Evolutionary conservation across 1,140 invertebrate genomes (phyloP), one percentile per base, ranked within the genome.

Genomic region (Eciton burchellii): DNA sequence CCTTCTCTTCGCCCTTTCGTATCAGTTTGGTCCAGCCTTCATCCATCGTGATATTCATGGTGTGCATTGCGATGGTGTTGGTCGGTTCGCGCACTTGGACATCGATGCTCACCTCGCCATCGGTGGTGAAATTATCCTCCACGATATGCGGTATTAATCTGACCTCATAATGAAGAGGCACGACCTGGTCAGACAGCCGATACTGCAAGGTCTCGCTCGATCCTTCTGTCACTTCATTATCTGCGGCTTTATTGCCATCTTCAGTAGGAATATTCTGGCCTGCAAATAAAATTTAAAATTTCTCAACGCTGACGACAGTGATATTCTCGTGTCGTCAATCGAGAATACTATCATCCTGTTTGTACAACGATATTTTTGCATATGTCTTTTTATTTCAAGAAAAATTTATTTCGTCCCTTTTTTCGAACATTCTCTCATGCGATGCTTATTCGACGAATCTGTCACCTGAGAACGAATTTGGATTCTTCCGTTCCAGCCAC

Each of bases 91-190:
- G 35, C 19, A 84, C 66, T 16, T 84, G 45, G 11, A 84, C 9
- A 1, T 47, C 21, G 14, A 79, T 84, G 9, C 9, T 26, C 0
- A 12, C 1, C 35, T 70, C 47, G 5, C 82, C 82, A 21, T 43
- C 41, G 43, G 19, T 62, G 4, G 41, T 62, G 12, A 63, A 60
- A 19, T 79, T 60, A 54, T 12, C 16, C 5, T 62, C 19, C 8
- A 24, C 41, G 12, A 82, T 57, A 29, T 82, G 16, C 14, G 60
- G 29, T 74, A 62, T 63, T 24, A 84, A 56, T 56, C 19, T 56
- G n/a, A 79, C 21, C 0, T 77, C 16, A 24, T 84, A 84, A 70
- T 79, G 74, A 35, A 71, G 35, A 1, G 82, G 82, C 21, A 56
- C 16, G 4, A 62, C 8, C 1, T 84, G 2, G 1, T 70, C 16